Evolutionary conservation across 35 echinoderm and acorn worm species (phyloP).

Genomic region (Amphiura filiformis): DNA sequence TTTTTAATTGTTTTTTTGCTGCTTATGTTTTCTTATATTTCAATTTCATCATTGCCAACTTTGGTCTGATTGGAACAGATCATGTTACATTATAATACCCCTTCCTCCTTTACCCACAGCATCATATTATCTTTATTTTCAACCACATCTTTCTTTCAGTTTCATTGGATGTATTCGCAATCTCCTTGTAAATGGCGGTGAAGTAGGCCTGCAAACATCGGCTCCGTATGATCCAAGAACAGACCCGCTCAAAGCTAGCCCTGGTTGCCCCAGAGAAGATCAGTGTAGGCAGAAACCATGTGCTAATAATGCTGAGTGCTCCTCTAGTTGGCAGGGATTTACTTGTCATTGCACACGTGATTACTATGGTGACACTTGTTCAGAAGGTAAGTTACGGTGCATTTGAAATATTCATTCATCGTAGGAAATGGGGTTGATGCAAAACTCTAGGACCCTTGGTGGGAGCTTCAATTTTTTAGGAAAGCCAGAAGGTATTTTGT

Average conservation of each 20-base stretch:
- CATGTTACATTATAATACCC: no score
- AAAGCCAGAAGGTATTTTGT: no score
- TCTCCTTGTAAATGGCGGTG: constrained; percentile 48
- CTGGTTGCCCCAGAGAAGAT: constrained; percentile 76
- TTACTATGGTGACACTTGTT: constrained; percentile 72
- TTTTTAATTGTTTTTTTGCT: no score
- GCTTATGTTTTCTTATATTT: no score
- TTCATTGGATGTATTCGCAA: constrained; percentile 93
- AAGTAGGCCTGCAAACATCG: constrained; percentile 56
- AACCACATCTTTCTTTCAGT: constrained; percentile 28
- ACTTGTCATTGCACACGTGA: constrained; percentile 71
- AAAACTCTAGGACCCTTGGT: not conserved
- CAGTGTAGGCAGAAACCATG: constrained; percentile 68
- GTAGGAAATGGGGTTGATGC: no score
- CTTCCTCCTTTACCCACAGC: no score
- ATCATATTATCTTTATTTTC: not conserved
- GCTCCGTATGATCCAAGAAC: constrained; percentile 26
- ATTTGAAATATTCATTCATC: no score
- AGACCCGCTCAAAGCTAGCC: constrained; percentile 53
- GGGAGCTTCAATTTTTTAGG: not conserved
- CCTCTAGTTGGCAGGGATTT: constrained; percentile 69
- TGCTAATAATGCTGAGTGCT: constrained; percentile 67
- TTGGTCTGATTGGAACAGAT: no score
- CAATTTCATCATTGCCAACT: no score
- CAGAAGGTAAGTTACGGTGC: constrained; percentile 57